Conservation (phyloP, 2,888 invertebrate species). For the Axea sp. region DNA sequence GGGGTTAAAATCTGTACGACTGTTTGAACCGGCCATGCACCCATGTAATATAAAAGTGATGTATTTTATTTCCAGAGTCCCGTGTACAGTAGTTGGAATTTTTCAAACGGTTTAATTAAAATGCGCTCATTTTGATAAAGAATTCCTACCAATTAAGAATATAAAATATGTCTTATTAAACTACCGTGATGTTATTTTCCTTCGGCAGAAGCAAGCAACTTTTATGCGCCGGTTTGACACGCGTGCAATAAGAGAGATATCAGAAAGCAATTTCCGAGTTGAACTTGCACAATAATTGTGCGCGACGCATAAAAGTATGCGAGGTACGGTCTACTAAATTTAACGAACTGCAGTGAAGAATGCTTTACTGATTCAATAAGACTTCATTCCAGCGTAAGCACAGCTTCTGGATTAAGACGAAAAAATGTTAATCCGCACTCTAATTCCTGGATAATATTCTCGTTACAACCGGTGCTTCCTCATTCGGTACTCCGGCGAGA, state of each 20-base stretch:
- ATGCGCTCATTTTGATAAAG: no score
- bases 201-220: no score
- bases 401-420: constrained; percentile 1
- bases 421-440: constrained; percentile 27
- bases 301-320: constrained; percentile 13
- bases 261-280: not conserved
- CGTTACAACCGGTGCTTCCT: constrained; percentile 51
- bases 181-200: no score
- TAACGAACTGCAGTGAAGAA: no score
- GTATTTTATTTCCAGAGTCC: no score
- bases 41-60: no score
- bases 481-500: constrained; percentile 52
- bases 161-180: no score
- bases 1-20: constrained; percentile 1
- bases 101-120: no score
- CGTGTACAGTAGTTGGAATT: no score
- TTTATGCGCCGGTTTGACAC: no score
- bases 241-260: constrained; percentile 20
- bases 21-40: constrained; percentile 3
- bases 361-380: constrained; percentile 40
- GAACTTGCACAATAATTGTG: constrained; percentile 9
- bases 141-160: no score
- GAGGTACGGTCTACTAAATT: constrained; percentile 27
- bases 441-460: constrained; percentile 25
- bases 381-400: constrained; percentile 16